Evolutionary conservation across 2,797 vertebrate genomes (phyloP), one percentile per base, ranked within the genome.

Genomic region (Florisuga fusca): DNA sequence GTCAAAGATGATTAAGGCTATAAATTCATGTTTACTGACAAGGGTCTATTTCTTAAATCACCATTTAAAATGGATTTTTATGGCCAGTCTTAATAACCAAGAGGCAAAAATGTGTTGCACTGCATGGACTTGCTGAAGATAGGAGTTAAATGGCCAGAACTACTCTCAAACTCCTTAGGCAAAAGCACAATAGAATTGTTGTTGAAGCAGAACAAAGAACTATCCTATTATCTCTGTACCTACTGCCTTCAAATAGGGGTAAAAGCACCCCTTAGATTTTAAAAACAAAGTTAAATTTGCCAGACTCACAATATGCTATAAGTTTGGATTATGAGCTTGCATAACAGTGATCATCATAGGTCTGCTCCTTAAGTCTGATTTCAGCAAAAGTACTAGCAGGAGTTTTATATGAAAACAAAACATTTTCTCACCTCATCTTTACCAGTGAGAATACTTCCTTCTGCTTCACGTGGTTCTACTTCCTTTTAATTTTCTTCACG

Each of bases 11-110:
- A 59, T 71, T 69, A 77, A 82, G 34, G 71, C 85, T 88, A 82
- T 77, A 93, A 94, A 94, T 91, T 93, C 50, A 75, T 67, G 36
- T 92, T 94, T 96, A 94, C 84, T 93, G 83, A 90, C 77, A 89
- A 88, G 67, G 71, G 67, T 91, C 63, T n/a, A 36, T 68, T 93
- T 67, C 76, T 90, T 91, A 84, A 94, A 74, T 74, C 80, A 87
- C 77, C 61, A 79, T 95, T 89, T 94, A 71, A 89, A 95, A 94
- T 94, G 45, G 59, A 96, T 93, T 96, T 94, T 91, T 95, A 91
- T 84, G 71, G 74, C 59, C 15, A 1, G 41, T 45, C 74, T 90
- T 90, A 87, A 88, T 84, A 94, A 91, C 31, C 33, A 81, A 94
- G 41, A 90, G 27, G 41, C 23, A 91, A 89, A 91, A 84, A n/a